Base-by-base conservation (phyloP, 2,113 vertebrate genomes). In the Burhinus bistriatus region DNA sequence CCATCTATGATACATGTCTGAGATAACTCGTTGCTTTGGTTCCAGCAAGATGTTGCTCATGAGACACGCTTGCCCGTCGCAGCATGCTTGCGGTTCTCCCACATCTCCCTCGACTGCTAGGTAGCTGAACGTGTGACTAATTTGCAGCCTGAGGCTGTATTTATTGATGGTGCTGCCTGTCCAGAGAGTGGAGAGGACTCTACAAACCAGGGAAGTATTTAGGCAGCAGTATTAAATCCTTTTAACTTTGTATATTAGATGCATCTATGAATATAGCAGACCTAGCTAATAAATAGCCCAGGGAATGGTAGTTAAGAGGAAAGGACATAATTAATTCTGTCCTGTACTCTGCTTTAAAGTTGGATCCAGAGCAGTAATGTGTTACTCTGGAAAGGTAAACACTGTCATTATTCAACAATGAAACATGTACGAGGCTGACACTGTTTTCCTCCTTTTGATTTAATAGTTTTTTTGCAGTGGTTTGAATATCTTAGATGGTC, bases 311-410 rank as follows among this genome's bases (percentile, higher is more conserved):
- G 92, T 95, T 97, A 79, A 88, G 93, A 96, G 78, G 92, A 72
- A 94, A 97, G 77, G 86, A 66, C 73, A 22, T 95, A 75, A 98
- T 97, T 97, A 97, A 97, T 95, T 93, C 83, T 95, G 89, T 92
- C 73, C 2, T 70, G 54, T 91, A 58, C 91, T 93, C 19, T 83
- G 92, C 96, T 97, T 97, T 96, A 90, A 96, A 97, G 92, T 89
- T 71, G 64, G 68, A 61, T 90, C 94, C 93, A 80, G 89, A 95
- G 95, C 65, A 70, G 86, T 92, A 96, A 96, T 97, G 93, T 20
- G 25, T 97, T 97, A 94, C 14, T 25, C 88, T 84, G 78, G 89
- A 83, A 96, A 96, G 94, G 96, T 97, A 97, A 97, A 96, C 95
- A 97, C 84, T 97, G 95, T 95, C 97, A 93, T 96, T 94, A 95